Base-by-base conservation (phyloP, 1,140 invertebrate species). In the Cylas formicarius region DNA sequence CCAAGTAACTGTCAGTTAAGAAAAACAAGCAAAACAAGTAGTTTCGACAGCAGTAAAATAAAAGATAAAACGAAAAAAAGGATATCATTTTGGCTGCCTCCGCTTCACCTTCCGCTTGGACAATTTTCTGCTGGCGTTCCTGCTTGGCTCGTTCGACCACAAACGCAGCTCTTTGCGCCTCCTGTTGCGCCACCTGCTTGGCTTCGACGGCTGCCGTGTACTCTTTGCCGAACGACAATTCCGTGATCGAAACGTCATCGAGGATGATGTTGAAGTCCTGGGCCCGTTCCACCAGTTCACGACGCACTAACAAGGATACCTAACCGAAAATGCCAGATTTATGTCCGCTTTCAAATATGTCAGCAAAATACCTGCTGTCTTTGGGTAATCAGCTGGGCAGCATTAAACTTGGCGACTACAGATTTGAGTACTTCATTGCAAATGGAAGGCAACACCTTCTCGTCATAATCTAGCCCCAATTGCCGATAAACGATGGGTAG, bases 151-250 rank as follows among this genome's bases (percentile, higher is more conserved):
- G 81, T 74, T 99, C 96, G 1, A 99, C 97, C 17, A 94, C 82
- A 67, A 99, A 99, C 43, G 93, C 91, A 26, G 97, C 97, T 57
- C 97, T 71, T 70, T 99, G 97, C 9, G 96, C 96, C 70, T 99
- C 97, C 73, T 99, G 97, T 66, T 99, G 96, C 10, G 95, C 95
- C 11, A 99, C 93, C 71, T 99, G 97, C 70, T 99, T 99, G 6
- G 95, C 83, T 76, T 99, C 97, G 60, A 99, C 96, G 43, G 97
- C 97, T 32, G 94, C 93, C n/a, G 95, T 94, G 62, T 99, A 99
- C 70, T 99, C 95, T 67, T 94, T 93, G 18, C 96, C 93, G 70
- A 99, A 99, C 67, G 91, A 96, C 24, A 99, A 72, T 67, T 99
- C 97, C 27, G 96, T 99, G 33, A 99, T 84, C 3, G 97, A 97